Evolutionary conservation across 2,888 invertebrate species (phyloP).

Genomic region (Rambutsinella grinnellia): DNA sequence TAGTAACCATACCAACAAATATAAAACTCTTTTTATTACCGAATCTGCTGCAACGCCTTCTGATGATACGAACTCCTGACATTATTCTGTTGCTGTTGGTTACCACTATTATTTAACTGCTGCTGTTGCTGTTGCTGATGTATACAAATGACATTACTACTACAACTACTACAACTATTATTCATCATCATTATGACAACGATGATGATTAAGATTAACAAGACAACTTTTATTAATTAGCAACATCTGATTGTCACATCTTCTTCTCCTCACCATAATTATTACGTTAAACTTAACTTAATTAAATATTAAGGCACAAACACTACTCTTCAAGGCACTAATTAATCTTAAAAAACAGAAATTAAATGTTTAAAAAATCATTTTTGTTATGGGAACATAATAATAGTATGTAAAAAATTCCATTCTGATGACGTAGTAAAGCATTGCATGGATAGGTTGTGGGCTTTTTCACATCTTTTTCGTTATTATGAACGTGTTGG

Average conservation of each 20-base stretch:
- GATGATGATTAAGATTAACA: too few species aligned
- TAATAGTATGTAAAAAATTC: slow-evolving; percentile 62
- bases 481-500: too few species aligned
- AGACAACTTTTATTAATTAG: too few species aligned
- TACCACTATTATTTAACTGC: slow-evolving; percentile 1
- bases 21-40: slow-evolving; percentile 54
- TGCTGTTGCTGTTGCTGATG: background rate
- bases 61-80: slow-evolving; percentile 61
- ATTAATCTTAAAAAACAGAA: background rate
- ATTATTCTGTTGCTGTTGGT: slow-evolving; percentile 1
- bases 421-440: slow-evolving; percentile 61
- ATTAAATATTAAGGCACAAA: background rate
- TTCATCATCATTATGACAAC: too few species aligned
- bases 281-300: too few species aligned
- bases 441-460: too few species aligned
- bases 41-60: slow-evolving; percentile 63
- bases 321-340: background rate
- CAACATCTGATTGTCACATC: too few species aligned
- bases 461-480: too few species aligned
- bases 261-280: too few species aligned
- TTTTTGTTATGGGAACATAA: too few species aligned
- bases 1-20: background rate
- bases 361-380: background rate
- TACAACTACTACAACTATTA: slow-evolving; percentile 20
- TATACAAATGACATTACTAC: background rate